Percentiles rank a stretch among this genome's conserved stretches.
These are phyloP conservation scores for Rhinatrema bivittatum DNA, from an alignment of 2,797 vertebrate genomes.

Conservation along the genomic window DNA sequence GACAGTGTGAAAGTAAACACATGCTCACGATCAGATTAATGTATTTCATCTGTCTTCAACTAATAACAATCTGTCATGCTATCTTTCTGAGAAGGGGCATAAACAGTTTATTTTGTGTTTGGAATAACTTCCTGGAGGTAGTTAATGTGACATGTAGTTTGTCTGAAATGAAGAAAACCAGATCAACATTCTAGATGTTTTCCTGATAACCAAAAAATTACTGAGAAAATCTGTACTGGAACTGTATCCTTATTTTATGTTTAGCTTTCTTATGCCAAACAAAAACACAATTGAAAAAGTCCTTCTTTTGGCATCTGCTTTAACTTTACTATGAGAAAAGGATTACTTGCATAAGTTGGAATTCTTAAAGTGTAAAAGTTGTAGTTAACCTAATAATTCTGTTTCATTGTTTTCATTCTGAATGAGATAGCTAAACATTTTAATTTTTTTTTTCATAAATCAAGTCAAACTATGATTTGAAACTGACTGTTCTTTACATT, in stretches of 20 bases:
- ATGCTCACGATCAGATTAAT: slow-evolving; percentile 68
- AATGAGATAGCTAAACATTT: neutral
- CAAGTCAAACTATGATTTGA: slow-evolving; percentile 10
- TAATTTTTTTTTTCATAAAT: slow-evolving; percentile 7
- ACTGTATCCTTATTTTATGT: slow-evolving; percentile 47
- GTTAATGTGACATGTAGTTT: slow-evolving; percentile 90
- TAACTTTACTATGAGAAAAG: slow-evolving; percentile 27
- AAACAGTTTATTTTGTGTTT: slow-evolving; percentile 99
- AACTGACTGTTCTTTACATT: too few species aligned
- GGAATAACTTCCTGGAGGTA: slow-evolving; percentile 90
- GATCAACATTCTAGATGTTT: slow-evolving; percentile 88
- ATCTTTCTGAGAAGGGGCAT: slow-evolving; percentile 80
- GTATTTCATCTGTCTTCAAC: slow-evolving; percentile 70
- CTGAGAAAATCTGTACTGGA: slow-evolving; percentile 57
- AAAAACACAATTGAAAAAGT: slow-evolving; percentile 27
- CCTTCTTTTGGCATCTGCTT: slow-evolving; percentile 24
- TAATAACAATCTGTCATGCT: slow-evolving; percentile 79
- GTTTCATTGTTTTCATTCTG: neutral
- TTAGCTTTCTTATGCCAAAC: slow-evolving; percentile 39
- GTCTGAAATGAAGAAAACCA: slow-evolving; percentile 93
- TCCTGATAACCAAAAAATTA: slow-evolving; percentile 86
- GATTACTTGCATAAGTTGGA: too few species aligned
- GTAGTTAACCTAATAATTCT: neutral
- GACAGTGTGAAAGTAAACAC: slow-evolving; percentile 65
- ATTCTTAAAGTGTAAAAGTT: slow-evolving; percentile 9